These are phyloP conservation scores for Oreonectes daqikongensis DNA, from an alignment of 2,797 vertebrate genomes.

Conservation along the genomic window DNA sequence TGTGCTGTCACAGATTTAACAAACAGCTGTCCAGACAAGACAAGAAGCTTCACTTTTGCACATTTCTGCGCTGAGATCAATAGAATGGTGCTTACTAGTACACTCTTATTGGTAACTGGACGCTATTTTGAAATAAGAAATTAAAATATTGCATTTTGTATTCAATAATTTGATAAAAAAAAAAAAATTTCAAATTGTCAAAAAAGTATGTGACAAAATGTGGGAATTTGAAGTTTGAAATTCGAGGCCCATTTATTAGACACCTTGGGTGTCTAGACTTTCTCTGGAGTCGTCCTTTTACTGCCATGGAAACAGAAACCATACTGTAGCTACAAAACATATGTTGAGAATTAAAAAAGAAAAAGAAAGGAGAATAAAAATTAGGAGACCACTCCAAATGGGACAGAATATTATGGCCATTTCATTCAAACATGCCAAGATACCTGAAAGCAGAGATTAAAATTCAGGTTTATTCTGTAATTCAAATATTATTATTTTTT, in stretches of 20 bases:
- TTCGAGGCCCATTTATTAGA: constrained; percentile 25
- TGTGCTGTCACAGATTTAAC: background rate
- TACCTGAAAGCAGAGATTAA: no score
- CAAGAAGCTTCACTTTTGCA: background rate
- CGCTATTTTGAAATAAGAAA: no score
- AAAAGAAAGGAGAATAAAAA: no score
- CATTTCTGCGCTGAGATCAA: background rate
- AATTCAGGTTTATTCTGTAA: no score
- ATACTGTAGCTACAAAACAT: background rate
- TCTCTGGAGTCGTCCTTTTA: constrained; percentile 12
- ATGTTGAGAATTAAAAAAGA: background rate
- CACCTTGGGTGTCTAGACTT: background rate
- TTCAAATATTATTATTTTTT: no score
- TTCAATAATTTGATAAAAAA: background rate
- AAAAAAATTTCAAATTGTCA: background rate
- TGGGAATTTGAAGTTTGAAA: background rate
- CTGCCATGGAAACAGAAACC: constrained; percentile 45
- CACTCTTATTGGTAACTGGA: background rate
- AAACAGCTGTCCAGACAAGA: background rate
- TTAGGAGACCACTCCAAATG: no score
- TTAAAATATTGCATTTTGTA: no score
- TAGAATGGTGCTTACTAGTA: background rate
- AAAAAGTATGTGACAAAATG: background rate
- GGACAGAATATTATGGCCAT: no score
- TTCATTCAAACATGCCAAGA: no score